Evolutionary conservation across 2,113 vertebrate species (phyloP).

Genomic region (Mesitornis unicolor): DNA sequence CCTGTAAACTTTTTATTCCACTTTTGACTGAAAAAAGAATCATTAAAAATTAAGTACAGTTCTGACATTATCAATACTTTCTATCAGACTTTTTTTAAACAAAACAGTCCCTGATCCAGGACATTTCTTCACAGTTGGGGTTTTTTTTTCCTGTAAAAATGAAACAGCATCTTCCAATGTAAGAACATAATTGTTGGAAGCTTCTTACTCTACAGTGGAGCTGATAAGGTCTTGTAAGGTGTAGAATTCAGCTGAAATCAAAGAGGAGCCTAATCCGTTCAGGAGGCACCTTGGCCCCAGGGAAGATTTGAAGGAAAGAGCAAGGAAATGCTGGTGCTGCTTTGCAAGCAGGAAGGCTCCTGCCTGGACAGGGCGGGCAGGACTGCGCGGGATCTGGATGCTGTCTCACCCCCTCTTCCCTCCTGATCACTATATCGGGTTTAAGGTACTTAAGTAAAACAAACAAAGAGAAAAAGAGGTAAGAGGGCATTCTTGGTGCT

Average conservation of each 20-base stretch:
- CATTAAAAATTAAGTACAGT: neutral
- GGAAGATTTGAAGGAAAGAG: neutral
- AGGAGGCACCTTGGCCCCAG: neutral
- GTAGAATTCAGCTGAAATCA: neutral
- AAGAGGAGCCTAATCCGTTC: neutral
- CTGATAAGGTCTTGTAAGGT: neutral
- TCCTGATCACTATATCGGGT: neutral
- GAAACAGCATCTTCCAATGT: neutral
- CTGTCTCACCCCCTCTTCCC: neutral
- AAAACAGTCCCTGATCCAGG: neutral
- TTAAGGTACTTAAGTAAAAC: slow-evolving; percentile 16
- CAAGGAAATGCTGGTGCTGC: neutral
- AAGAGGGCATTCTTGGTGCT: neutral
- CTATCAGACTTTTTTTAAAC: neutral
- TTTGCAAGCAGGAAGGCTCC: neutral
- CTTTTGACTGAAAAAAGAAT: neutral
- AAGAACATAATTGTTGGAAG: neutral
- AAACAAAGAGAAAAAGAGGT: slow-evolving; percentile 22
- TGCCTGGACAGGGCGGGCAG: fast-evolving
- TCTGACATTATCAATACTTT: neutral
- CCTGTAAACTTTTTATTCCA: neutral
- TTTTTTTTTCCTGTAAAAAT: neutral
- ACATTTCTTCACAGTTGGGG: neutral
- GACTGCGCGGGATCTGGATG: fast-evolving
- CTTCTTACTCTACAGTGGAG: neutral